phyloP scores from a whole-genome alignment of 2,797 vertebrate genomes.

The Lepilemur ruficaudatus region DNA sequence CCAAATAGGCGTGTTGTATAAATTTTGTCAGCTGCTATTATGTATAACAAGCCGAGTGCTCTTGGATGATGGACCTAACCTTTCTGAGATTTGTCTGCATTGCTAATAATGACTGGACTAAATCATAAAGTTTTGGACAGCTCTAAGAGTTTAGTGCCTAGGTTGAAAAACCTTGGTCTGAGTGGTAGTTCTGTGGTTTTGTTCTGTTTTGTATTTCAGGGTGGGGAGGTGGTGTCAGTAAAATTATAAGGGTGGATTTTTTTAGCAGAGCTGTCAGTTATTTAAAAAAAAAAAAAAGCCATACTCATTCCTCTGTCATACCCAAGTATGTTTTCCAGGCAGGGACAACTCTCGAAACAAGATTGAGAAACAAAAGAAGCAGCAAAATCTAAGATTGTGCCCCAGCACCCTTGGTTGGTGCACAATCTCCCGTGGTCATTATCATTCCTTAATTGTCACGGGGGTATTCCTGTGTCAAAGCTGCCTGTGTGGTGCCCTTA shows the following conservation, averaged over 20 bases:
- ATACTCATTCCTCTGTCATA: background rate
- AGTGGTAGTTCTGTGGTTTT: background rate
- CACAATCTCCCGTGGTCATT: fast-evolving
- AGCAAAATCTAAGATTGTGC: background rate
- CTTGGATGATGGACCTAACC: background rate
- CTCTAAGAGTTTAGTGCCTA: background rate
- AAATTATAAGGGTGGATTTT: background rate
- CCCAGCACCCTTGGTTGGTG: fast-evolving
- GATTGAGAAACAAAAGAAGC: background rate
- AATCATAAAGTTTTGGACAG: background rate
- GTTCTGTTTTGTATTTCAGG: background rate
- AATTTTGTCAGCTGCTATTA: background rate
- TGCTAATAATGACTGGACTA: background rate
- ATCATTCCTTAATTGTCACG: background rate
- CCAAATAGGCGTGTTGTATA: background rate
- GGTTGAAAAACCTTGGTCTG: background rate
- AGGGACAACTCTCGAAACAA: background rate
- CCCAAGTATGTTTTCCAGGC: background rate
- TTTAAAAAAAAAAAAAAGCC: background rate
- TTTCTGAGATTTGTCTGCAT: background rate
- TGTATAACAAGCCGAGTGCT: background rate
- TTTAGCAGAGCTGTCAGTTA: background rate
- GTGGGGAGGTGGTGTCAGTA: background rate
- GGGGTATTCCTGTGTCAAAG: background rate
- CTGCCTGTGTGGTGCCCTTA: background rate